A percentile compares a stretch with the other conserved stretches of the same genome.
These are phyloP conservation scores for Colletes gigas DNA, from an alignment of 1,140 invertebrate genomes.

Conservation along the genomic window DNA sequence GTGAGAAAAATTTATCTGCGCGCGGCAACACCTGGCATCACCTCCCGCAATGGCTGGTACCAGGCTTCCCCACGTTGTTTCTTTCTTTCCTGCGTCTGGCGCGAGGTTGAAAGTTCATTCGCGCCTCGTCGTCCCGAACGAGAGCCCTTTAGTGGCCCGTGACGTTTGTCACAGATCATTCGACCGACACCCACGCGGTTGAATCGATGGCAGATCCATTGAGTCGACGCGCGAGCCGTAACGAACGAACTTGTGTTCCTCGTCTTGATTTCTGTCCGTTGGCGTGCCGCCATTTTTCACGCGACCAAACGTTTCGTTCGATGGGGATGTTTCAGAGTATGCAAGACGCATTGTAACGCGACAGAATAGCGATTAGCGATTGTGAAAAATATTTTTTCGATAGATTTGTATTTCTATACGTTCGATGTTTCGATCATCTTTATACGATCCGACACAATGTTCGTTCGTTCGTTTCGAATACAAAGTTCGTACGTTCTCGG, in stretches of 20 bases:
- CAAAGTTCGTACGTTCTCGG: not conserved
- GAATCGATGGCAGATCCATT: conserved; percentile 39
- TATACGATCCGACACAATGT: too few relatives aligned
- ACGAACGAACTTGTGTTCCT: conserved; percentile 27
- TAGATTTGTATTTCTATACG: too few relatives aligned
- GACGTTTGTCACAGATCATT: conserved; percentile 57
- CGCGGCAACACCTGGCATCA: conserved; percentile 41
- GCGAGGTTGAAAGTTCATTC: conserved; percentile 55
- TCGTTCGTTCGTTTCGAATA: not conserved
- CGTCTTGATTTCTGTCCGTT: conserved; percentile 11
- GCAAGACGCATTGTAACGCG: too few relatives aligned
- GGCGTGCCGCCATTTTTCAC: not conserved
- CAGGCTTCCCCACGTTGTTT: conserved; percentile 12
- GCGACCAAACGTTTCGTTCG: not conserved
- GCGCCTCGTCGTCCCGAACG: conserved; percentile 35
- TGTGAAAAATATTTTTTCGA: too few relatives aligned
- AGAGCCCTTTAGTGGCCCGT: conserved; percentile 33
- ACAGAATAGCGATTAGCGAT: too few relatives aligned
- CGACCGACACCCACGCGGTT: conserved; percentile 41
- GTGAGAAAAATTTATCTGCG: conserved; percentile 61
- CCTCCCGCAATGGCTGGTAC: conserved; percentile 44
- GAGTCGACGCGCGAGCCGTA: not conserved
- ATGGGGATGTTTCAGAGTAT: too few relatives aligned
- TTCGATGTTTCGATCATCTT: too few relatives aligned
- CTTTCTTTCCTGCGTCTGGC: conserved; percentile 14